Conservation (phyloP, 2,888 invertebrate species). For the Andrena minutula region DNA sequence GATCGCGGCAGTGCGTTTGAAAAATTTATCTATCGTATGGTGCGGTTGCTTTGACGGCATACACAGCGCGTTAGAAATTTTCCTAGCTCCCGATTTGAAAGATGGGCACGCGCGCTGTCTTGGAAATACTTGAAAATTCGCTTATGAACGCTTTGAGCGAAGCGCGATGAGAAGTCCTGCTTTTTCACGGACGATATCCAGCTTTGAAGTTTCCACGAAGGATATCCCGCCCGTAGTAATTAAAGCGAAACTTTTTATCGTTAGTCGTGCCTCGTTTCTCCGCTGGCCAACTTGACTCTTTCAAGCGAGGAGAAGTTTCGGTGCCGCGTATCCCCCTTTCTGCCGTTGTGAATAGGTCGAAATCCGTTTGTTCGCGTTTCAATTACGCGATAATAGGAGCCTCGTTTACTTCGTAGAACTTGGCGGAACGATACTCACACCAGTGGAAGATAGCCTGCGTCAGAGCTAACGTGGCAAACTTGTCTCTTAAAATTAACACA, state of each 20-base stretch:
- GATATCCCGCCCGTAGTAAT: conserved; percentile 64
- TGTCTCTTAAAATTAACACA: conserved; percentile 49
- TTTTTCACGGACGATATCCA: conserved; percentile 61
- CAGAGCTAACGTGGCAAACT: conserved; percentile 54
- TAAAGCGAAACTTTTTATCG: conserved; percentile 72
- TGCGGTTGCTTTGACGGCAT: neutral
- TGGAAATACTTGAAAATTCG: conserved; percentile 29
- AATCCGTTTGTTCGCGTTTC: conserved; percentile 72
- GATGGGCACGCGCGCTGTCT: conserved; percentile 14
- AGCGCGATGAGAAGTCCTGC: conserved; percentile 18
- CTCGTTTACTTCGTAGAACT: conserved; percentile 49
- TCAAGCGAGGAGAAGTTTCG: conserved; percentile 57
- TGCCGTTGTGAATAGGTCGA: conserved; percentile 60
- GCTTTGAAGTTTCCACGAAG: conserved; percentile 59
- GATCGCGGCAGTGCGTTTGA: conserved; percentile 3
- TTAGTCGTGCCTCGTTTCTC: conserved; percentile 53
- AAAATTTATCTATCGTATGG: conserved; percentile 11
- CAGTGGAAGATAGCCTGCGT: conserved; percentile 37
- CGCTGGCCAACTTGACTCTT: conserved; percentile 38
- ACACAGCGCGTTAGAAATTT: conserved; percentile 4
- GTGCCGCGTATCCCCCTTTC: conserved; percentile 62
- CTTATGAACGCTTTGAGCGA: conserved; percentile 37
- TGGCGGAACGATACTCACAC: conserved; percentile 47
- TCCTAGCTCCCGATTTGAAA: conserved; percentile 32
- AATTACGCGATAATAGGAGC: conserved; percentile 68